phyloP scores from a whole-genome alignment of 2,888 invertebrate species.

The Villa cingulata region DNA sequence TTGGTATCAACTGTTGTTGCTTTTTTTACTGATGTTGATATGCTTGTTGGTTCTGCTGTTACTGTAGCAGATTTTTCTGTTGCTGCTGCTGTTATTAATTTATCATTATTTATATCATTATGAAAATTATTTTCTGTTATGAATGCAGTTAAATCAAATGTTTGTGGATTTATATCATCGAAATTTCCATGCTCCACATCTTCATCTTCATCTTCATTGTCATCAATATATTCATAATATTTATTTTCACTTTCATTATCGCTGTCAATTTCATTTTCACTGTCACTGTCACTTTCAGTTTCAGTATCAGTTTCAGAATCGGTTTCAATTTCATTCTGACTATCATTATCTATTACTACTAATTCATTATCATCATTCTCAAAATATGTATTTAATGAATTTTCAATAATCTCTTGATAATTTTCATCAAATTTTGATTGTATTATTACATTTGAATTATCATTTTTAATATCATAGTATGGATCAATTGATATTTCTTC shows the following conservation, averaged over 20 bases:
- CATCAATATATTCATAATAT: background rate
- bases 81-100: background rate
- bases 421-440: background rate
- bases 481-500: conserved; percentile 25
- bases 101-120: conserved; percentile 11
- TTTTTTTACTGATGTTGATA: too few relatives aligned
- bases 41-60: too few relatives aligned
- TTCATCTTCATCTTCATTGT: background rate
- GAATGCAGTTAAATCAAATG: conserved; percentile 33
- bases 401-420: too few relatives aligned
- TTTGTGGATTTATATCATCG: conserved; percentile 22
- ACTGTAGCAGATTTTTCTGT: too few relatives aligned
- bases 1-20: too few relatives aligned
- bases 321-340: conserved; percentile 30
- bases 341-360: conserved; percentile 11
- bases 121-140: conserved; percentile 35
- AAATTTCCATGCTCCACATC: background rate
- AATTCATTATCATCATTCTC: conserved; percentile 11
- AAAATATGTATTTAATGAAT: conserved; percentile 10
- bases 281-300: conserved; percentile 34
- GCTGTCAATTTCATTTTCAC: conserved; percentile 11
- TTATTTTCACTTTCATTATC: background rate
- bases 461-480: conserved; percentile 20
- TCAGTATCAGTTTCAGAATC: conserved; percentile 30
- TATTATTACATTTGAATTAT: conserved; percentile 16